These are phyloP conservation scores for Neolamprologus ventralis DNA, from an alignment of 2,113 vertebrate genomes.

Conservation along the genomic window DNA sequence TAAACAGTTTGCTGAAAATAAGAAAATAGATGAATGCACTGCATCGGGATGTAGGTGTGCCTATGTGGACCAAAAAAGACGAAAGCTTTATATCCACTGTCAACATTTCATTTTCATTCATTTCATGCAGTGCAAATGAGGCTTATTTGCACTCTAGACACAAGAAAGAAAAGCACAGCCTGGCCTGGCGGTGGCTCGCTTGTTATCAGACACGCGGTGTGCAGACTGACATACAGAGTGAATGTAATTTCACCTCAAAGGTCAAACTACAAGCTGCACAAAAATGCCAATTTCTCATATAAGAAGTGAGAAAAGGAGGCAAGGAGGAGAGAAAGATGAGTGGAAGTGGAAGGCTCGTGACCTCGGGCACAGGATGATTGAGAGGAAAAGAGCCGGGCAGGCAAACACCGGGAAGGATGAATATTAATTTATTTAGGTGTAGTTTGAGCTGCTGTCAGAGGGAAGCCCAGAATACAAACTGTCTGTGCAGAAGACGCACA, in stretches of 20 bases:
- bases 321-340: not conserved
- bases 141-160: not conserved
- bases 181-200: not conserved
- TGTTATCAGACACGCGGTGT: not conserved
- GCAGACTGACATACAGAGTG: not conserved
- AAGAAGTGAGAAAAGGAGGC: not conserved
- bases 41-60: not conserved
- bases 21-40: not conserved
- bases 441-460: not conserved
- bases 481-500: not conserved
- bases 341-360: not conserved
- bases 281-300: not conserved
- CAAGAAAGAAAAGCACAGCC: not conserved
- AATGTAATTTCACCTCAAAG: not conserved
- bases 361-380: not conserved
- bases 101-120: not conserved
- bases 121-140: not conserved
- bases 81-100: not conserved
- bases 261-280: not conserved
- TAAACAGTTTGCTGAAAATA: not conserved
- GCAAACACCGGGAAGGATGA: accelerated
- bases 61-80: accelerated
- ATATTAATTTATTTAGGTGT: not conserved
- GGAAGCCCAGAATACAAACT: not conserved
- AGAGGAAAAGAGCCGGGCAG: not conserved